phyloP scores from a whole-genome alignment of 2,888 invertebrate species.

The Metallyticus violacea region DNA sequence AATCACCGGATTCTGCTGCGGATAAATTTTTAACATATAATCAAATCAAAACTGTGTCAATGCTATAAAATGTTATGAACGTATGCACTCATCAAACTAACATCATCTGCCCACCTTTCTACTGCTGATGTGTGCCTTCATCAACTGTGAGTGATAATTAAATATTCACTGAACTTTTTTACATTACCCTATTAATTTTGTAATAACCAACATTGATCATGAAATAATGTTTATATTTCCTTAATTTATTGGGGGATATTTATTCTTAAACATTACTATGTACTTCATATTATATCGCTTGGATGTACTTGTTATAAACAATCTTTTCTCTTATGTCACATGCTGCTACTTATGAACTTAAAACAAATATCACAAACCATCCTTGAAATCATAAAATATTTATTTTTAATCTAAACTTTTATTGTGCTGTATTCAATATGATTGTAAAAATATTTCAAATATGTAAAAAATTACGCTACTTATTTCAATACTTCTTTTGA shows the following conservation, averaged over 20 bases:
- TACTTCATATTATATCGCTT: not conserved
- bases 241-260: not conserved
- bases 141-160: slow-evolving; percentile 30
- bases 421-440: not conserved
- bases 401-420: not conserved
- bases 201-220: not conserved
- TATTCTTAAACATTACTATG: not conserved
- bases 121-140: slow-evolving; percentile 1
- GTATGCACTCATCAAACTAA: not conserved
- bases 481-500: not conserved
- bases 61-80: not conserved
- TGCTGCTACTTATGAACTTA: too few relatives aligned
- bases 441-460: not conserved
- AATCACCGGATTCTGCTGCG: not conserved
- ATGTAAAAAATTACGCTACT: too few relatives aligned
- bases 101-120: not conserved
- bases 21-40: not conserved
- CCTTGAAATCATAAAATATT: not conserved
- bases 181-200: not conserved
- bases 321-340: not conserved
- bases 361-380: not conserved
- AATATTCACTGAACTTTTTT: slow-evolving; percentile 15
- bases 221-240: not conserved
- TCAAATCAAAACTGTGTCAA: not conserved
- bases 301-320: not conserved